Percentiles rank a stretch among this genome's conserved stretches.
phyloP scores from a whole-genome alignment of 2,797 vertebrate genomes.

The Enteromius anoplus region DNA sequence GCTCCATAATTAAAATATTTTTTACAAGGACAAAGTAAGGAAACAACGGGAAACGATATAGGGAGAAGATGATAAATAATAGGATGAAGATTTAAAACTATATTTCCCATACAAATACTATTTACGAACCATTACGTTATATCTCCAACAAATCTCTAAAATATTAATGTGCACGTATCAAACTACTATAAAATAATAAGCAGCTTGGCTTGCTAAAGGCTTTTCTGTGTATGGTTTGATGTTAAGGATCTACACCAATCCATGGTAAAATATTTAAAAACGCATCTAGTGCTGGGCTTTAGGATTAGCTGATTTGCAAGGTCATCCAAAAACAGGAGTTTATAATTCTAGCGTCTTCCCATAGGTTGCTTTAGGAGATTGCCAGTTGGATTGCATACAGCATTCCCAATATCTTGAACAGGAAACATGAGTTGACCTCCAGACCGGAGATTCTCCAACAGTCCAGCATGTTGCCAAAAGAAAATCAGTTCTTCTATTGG shows the following conservation, averaged over 20 bases:
- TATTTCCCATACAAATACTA: background rate
- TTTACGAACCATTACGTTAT: background rate
- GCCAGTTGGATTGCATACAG: slow-evolving; percentile 33
- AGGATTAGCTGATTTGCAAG: slow-evolving; percentile 47
- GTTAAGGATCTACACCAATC: slow-evolving; percentile 16
- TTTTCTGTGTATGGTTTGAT: background rate
- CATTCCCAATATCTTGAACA: slow-evolving; percentile 36
- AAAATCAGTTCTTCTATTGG: slow-evolving; percentile 47
- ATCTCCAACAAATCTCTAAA: background rate
- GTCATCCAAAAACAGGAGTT: slow-evolving; percentile 48
- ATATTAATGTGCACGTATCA: background rate
- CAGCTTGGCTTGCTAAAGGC: background rate
- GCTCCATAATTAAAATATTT: slow-evolving; percentile 60
- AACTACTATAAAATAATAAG: background rate
- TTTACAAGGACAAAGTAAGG: background rate
- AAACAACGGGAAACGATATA: background rate
- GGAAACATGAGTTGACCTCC: slow-evolving; percentile 44
- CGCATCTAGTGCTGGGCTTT: slow-evolving; percentile 19
- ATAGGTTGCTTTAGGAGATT: slow-evolving; percentile 29
- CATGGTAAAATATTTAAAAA: slow-evolving; percentile 10
- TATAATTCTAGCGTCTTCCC: slow-evolving; percentile 42
- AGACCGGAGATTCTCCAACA: slow-evolving; percentile 23
- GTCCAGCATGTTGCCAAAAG: slow-evolving; percentile 39
- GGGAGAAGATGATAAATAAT: background rate
- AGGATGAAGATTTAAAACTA: background rate